phyloP scores from a whole-genome alignment of 1,140 invertebrate genomes.

The Caenorhabditis latens region DNA sequence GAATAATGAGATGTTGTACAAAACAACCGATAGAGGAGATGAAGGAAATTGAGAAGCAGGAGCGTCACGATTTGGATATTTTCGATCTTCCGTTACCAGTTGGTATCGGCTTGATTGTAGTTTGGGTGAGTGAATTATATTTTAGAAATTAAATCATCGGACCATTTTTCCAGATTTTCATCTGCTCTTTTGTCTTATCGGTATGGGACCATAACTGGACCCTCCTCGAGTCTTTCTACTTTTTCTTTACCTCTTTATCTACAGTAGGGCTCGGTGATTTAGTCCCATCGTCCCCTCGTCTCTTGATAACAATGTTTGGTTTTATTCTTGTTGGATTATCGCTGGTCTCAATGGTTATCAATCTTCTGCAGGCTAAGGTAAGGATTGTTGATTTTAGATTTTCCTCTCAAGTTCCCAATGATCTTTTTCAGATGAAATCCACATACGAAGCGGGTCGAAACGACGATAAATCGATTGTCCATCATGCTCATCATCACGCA shows the following conservation, averaged over 20 bases:
- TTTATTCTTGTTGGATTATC: slow-evolving; percentile 67
- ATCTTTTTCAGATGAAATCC: slow-evolving; percentile 60
- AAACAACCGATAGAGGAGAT: slow-evolving; percentile 67
- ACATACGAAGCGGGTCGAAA: slow-evolving; percentile 67
- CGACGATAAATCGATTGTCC: neutral
- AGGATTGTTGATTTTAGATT: neutral
- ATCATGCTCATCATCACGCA: neutral
- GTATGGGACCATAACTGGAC: slow-evolving; percentile 67
- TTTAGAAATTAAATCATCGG: neutral
- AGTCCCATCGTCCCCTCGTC: slow-evolving; percentile 60
- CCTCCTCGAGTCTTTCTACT: slow-evolving; percentile 66
- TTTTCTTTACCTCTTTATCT: slow-evolving; percentile 68
- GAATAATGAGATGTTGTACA: slow-evolving; percentile 65
- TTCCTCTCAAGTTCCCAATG: neutral
- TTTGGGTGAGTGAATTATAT: slow-evolving; percentile 62
- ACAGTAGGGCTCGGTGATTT: slow-evolving; percentile 68
- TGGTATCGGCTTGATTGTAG: slow-evolving; percentile 63
- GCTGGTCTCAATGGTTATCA: slow-evolving; percentile 68
- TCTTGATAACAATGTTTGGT: slow-evolving; percentile 66
- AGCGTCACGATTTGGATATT: slow-evolving; percentile 61
- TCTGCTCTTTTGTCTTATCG: slow-evolving; percentile 65
- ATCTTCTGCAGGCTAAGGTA: slow-evolving; percentile 61
- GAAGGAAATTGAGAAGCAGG: slow-evolving; percentile 64
- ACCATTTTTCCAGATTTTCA: slow-evolving; percentile 56
- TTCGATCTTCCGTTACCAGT: slow-evolving; percentile 66